These are phyloP conservation scores for Abrostola tripartita DNA, from an alignment of 2,888 invertebrate genomes.

Conservation along the genomic window DNA sequence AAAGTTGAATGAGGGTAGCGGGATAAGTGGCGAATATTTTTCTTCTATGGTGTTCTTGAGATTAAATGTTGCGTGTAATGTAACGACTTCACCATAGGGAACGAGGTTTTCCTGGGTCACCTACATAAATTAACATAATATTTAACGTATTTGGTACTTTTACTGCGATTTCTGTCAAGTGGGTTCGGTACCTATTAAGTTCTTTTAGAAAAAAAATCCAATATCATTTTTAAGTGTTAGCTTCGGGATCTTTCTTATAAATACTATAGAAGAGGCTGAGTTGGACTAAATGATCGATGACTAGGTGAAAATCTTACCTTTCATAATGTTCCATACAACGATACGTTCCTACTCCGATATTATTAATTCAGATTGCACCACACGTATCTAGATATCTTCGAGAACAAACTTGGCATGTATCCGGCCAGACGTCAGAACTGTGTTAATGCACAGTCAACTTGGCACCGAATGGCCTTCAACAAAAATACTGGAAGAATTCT, in stretches of 20 bases:
- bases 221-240: too few species aligned
- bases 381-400: slow-evolving; percentile 10
- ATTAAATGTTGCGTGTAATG: slow-evolving; percentile 75
- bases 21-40: slow-evolving; percentile 64
- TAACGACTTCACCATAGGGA: slow-evolving; percentile 66
- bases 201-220: too few species aligned
- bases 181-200: background rate
- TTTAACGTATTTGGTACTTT: slow-evolving; percentile 36
- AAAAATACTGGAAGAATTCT: slow-evolving; percentile 16
- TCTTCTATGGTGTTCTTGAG: slow-evolving; percentile 60
- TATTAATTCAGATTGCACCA: background rate
- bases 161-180: slow-evolving; percentile 11
- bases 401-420: slow-evolving; percentile 29
- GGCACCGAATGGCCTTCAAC: slow-evolving; percentile 24
- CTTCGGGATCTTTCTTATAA: too few species aligned
- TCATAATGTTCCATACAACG: background rate
- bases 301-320: too few species aligned
- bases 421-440: slow-evolving; percentile 26
- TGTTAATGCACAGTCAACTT: slow-evolving; percentile 28
- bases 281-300: too few species aligned
- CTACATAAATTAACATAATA: slow-evolving; percentile 20
- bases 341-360: background rate
- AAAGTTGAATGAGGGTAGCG: slow-evolving; percentile 56
- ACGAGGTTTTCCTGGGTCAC: slow-evolving; percentile 60
- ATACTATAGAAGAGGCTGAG: too few species aligned